Conservation (phyloP, 2,888 invertebrate genomes). For the Stramonita haemastoma region DNA sequence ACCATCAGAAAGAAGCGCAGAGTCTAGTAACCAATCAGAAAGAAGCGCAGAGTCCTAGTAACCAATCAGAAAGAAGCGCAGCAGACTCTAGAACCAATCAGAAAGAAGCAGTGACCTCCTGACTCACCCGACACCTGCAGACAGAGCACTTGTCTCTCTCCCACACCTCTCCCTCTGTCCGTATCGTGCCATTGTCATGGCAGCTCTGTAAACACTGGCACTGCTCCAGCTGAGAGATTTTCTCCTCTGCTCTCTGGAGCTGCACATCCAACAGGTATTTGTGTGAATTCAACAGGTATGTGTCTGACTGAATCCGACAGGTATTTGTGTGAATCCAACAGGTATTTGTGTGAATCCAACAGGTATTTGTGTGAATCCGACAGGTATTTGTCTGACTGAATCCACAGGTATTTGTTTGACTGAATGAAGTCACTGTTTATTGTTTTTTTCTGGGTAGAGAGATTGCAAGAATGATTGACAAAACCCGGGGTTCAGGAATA, state of each 20-base stretch:
- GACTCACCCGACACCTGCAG: conserved; percentile 90
- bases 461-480: too few species aligned
- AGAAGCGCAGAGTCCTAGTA: neutral
- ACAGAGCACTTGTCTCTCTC: conserved; percentile 87
- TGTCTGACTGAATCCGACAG: too few species aligned
- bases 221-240: conserved; percentile 88
- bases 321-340: too few species aligned
- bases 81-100: neutral
- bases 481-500: too few species aligned
- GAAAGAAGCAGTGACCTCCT: neutral
- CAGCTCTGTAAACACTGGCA: conserved; percentile 95
- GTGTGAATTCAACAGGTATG: too few species aligned
- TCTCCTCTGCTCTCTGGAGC: conserved; percentile 89
- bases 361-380: too few species aligned
- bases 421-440: too few species aligned
- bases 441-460: too few species aligned
- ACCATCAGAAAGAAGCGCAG: neutral
- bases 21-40: neutral
- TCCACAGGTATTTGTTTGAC: too few species aligned
- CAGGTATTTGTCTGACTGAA: too few species aligned
- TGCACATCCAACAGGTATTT: conserved; percentile 78
- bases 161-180: conserved; percentile 91
- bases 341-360: too few species aligned
- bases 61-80: neutral
- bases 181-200: conserved; percentile 87